Conservation (phyloP, 2,113 vertebrate species). For the Rhea pennata region DNA sequence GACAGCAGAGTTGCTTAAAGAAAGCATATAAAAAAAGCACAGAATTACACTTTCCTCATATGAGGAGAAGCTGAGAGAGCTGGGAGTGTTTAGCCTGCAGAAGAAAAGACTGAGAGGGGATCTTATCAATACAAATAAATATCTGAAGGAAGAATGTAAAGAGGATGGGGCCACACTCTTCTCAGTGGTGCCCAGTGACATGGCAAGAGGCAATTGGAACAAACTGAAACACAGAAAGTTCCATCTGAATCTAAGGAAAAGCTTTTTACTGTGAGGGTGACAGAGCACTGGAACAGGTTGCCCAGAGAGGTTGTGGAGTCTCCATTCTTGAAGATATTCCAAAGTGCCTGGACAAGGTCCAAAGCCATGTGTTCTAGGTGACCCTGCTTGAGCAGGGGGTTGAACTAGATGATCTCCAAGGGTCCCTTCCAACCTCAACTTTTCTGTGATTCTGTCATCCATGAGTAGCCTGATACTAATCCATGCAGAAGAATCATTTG, state of each 20-base stretch:
- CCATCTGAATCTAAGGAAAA: background rate
- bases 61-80: background rate
- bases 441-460: background rate
- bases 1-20: background rate
- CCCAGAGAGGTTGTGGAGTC: background rate
- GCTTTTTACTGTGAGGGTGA: background rate
- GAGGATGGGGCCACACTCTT: background rate
- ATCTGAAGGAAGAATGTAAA: background rate
- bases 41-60: background rate
- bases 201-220: background rate
- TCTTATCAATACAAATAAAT: too few relatives aligned
- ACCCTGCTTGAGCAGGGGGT: too few relatives aligned
- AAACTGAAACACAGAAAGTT: background rate
- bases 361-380: too few relatives aligned
- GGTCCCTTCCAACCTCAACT: background rate
- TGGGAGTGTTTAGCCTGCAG: too few relatives aligned
- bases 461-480: background rate
- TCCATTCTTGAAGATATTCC: background rate
- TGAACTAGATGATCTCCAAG: too few relatives aligned
- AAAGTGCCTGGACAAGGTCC: background rate
- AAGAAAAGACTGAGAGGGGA: background rate
- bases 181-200: background rate
- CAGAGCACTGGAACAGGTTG: background rate
- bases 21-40: background rate
- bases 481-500: background rate